These are phyloP conservation scores for Pardalotus punctatus DNA, from an alignment of 2,113 vertebrate genomes.

Conservation along the genomic window DNA sequence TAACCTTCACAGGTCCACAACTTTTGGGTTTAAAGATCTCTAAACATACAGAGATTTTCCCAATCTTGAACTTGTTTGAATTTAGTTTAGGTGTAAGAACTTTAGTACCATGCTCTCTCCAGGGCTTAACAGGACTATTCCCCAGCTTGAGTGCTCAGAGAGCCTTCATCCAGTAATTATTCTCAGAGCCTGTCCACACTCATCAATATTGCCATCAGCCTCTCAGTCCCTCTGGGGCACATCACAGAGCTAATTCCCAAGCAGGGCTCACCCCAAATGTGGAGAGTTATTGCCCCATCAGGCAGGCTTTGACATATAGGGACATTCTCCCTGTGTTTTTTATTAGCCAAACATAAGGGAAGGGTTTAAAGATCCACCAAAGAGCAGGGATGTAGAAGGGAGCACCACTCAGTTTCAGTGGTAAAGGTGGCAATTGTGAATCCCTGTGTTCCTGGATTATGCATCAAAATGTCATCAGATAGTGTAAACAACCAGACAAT, in stretches of 20 bases:
- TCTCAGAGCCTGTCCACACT: background rate
- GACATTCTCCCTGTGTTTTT: background rate
- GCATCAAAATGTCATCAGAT: background rate
- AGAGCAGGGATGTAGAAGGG: background rate
- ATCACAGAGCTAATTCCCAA: background rate
- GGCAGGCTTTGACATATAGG: background rate
- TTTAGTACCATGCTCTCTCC: background rate
- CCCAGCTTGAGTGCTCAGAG: background rate
- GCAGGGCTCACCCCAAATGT: fast-evolving
- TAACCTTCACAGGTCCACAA: background rate
- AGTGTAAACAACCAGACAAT: background rate
- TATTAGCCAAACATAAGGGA: background rate
- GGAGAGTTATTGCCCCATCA: background rate
- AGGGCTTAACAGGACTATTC: background rate
- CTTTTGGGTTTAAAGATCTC: background rate
- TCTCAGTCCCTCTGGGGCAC: background rate
- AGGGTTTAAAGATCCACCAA: background rate
- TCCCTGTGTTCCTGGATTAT: background rate
- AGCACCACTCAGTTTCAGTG: background rate
- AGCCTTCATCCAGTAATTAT: background rate
- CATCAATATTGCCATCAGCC: background rate
- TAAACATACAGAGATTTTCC: background rate
- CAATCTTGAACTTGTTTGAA: background rate
- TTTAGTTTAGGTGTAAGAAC: background rate
- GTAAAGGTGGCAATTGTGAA: background rate